These are phyloP conservation scores for Rhinopithecus roxellana DNA, from an alignment of 2,113 vertebrate species.

Conservation along the genomic window DNA sequence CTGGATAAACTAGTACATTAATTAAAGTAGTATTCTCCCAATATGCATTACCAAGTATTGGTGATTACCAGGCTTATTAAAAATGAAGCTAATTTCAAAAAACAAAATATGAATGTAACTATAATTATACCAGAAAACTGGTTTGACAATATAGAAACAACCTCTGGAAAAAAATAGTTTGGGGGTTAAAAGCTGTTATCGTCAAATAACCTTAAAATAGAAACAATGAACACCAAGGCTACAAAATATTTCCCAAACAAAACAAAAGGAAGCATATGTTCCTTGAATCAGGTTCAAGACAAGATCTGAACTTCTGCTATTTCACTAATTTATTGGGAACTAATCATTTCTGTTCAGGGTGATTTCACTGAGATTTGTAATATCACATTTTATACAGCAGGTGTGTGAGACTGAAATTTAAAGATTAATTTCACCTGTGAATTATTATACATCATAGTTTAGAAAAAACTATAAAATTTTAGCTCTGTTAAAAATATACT, in stretches of 20 bases:
- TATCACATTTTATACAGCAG: neutral
- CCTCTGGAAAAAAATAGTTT: neutral
- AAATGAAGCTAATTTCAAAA: slow-evolving; percentile 14
- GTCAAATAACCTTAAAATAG: slow-evolving; percentile 34
- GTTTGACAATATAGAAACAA: neutral
- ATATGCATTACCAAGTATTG: neutral
- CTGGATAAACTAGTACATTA: neutral
- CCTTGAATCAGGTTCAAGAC: slow-evolving; percentile 34
- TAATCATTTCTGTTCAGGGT: neutral
- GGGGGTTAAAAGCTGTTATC: neutral
- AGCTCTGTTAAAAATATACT: slow-evolving; percentile 2
- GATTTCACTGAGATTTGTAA: slow-evolving; percentile 3
- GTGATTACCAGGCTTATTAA: neutral
- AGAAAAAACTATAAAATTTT: slow-evolving; percentile 21
- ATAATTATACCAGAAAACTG: neutral
- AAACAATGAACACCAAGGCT: slow-evolving; percentile 18
- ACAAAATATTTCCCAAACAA: slow-evolving; percentile 55
- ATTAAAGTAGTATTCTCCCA: neutral
- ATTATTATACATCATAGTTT: slow-evolving; percentile 29
- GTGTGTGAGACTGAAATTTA: neutral
- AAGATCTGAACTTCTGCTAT: slow-evolving; percentile 47
- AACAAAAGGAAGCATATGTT: slow-evolving; percentile 51
- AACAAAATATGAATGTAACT: neutral
- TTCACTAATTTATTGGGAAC: neutral
- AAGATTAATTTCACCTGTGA: slow-evolving; percentile 38